Base-by-base conservation (phyloP, 2,797 vertebrate species). In the Peromyscus melanophrys region DNA sequence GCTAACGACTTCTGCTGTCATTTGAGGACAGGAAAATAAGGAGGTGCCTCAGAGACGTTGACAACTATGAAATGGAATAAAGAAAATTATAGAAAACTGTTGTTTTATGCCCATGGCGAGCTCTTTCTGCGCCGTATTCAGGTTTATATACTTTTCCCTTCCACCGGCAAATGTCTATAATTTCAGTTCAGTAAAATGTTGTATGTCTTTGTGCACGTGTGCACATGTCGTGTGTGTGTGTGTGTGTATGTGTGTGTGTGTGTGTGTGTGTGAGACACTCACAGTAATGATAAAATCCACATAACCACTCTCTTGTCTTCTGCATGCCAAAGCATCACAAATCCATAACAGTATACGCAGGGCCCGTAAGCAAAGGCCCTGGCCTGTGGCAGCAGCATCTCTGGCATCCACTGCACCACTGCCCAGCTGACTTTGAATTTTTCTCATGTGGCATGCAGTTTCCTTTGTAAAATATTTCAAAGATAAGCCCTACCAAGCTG, bases 401-500 rank as follows among this genome's bases (percentile, higher is more conserved):
- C 0, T 14, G 11, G 0, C 14, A 1, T 19, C 23, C 87, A 63
- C 2, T 13, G 43, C 92, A 90, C 37, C 92, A 89, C 37, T 37
- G 90, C 63, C 13, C 0, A 1, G 0, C n/a, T 43, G 89, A 25
- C 7, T 86, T 83, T 12, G 83, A 29, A 8, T 75, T 69, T 94
- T 97, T 89, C 75, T 96, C 25, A 0, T 2, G 27, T 14, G n/a
- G 67, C 67, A 87, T 14, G 96, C 49, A 81, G 27, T 27, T 27
- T 71, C 93, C 6, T 93, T 80, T 73, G 80, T 10, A 92, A 92
- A 92, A 65, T 34, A 76, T 71, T 83, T 93, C 84, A 83, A 37
- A 89, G 90, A 46, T 25, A 34, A 81, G 83, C 52, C 55, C 71
- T 63, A 46, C 9, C 84, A 52, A 95, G 82, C 75, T 23, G 2